Conservation (phyloP, 2,888 invertebrate genomes). For the Agrotis exclamationis region DNA sequence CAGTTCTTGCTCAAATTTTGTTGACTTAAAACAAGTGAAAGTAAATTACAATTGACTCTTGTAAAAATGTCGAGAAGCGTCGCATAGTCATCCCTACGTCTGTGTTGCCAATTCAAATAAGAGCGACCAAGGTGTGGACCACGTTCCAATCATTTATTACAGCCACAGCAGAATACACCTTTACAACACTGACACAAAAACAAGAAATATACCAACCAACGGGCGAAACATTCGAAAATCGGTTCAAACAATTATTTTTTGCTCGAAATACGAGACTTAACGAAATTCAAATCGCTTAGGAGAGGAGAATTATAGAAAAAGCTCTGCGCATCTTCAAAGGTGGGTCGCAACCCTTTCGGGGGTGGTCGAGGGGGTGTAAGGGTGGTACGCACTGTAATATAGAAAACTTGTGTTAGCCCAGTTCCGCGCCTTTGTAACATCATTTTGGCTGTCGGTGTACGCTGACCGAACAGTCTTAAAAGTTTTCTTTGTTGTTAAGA, state of each 20-base stretch:
- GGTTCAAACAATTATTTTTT: conserved; percentile 90
- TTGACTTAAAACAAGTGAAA: too few relatives aligned
- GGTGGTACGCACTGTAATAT: conserved; percentile 89
- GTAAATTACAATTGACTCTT: too few relatives aligned
- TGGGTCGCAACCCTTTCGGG: conserved; percentile 86
- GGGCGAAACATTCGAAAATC: conserved; percentile 83
- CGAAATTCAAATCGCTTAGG: conserved; percentile 91
- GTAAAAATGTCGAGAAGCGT: neutral
- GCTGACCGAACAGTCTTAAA: conserved; percentile 70
- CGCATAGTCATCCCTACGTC: neutral
- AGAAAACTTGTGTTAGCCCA: conserved; percentile 92
- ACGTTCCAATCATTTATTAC: neutral
- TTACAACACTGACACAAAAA: conserved; percentile 69
- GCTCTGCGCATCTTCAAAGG: conserved; percentile 90
- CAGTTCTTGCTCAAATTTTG: too few relatives aligned
- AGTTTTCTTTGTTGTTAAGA: conserved; percentile 65
- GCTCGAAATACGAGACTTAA: conserved; percentile 89
- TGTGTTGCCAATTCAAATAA: neutral
- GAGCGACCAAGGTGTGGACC: too few relatives aligned
- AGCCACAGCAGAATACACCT: conserved; percentile 66
- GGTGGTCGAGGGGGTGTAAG: conserved; percentile 60
- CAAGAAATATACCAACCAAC: conserved; percentile 71
- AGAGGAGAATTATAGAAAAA: conserved; percentile 90
- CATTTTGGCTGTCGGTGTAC: conserved; percentile 87
- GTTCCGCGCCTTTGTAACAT: conserved; percentile 91